Evolutionary conservation across 1,140 invertebrate species (phyloP).

Genomic region (Atta texana): DNA sequence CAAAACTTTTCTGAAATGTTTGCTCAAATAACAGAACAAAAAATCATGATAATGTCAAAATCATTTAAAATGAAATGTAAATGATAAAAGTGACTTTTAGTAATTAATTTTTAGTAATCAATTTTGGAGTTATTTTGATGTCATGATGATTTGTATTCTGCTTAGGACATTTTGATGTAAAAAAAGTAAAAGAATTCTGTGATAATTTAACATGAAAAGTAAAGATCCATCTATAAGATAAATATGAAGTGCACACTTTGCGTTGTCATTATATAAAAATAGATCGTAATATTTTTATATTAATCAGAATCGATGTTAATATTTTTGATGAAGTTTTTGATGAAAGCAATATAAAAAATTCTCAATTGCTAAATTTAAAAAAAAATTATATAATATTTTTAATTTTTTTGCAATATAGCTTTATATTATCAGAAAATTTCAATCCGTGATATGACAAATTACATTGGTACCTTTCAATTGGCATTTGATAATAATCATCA

Average conservation of each 20-base stretch:
- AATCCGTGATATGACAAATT: not conserved
- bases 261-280: not conserved
- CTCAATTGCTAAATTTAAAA: not conserved
- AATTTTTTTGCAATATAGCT: not conserved
- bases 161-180: too few species aligned
- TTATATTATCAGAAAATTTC: not conserved
- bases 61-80: too few species aligned
- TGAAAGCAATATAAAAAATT: not conserved
- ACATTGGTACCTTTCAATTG: not conserved
- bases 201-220: not conserved
- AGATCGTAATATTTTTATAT: not conserved
- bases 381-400: not conserved
- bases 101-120: too few species aligned
- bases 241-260: not conserved
- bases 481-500: not conserved
- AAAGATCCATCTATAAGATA: not conserved
- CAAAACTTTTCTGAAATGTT: not conserved
- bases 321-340: not conserved
- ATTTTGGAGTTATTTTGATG: too few species aligned
- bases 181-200: not conserved
- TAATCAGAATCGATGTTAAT: not conserved
- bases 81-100: too few species aligned
- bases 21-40: too few species aligned
- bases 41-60: too few species aligned
- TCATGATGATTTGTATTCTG: too few species aligned